Evolutionary conservation across 2,113 vertebrate genomes (phyloP), one percentile per base, ranked within the genome.

Genomic region (Hyla sarda): DNA sequence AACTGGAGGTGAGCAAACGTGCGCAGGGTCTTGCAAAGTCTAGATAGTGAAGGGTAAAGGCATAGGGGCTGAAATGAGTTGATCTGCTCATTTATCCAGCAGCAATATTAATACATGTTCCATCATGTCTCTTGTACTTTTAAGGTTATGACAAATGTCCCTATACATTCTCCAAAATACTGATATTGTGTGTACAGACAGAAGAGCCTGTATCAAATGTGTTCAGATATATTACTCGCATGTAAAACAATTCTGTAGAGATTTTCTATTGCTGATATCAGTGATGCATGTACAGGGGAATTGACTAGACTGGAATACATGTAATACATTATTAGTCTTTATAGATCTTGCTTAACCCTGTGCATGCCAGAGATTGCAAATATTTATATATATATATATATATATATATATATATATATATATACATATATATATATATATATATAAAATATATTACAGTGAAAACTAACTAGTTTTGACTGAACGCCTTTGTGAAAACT

Each of bases 1-100:
- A 92, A 91, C 90, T 1, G 60, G 84, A 91, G 90, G 89, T 90
- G 90, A 90, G 87, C 88, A 88, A 72, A 88, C 85, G 88, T 89
- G 83, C 11, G 85, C 76, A 78, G 87, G 88, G 80, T 78, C 54
- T 65, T 52, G 58, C 83, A 76, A 58, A 60, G 30, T 65, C 56
- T 34, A 77, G 73, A 77, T 75, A 83, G 25, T 11, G 79, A 74
- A 88, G 88, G 89, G 71, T 83, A 50, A 78, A 65, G 69, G 30
- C 82, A 71, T 71, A 41, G 72, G 79, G 25, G 45, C 45, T 67
- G 23, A 52, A 2, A 1, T 48, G 45, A 83, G 82, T 45, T 82
- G 34, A 82, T 87, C 54, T 88, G 17, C 25, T 48, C 48, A 16
- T 84, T 85, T 77, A 52, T 77, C 41, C 37, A 41, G 74, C 74